These are phyloP conservation scores for Cossypha caffra DNA, from an alignment of 2,797 vertebrate species.

Conservation along the genomic window DNA sequence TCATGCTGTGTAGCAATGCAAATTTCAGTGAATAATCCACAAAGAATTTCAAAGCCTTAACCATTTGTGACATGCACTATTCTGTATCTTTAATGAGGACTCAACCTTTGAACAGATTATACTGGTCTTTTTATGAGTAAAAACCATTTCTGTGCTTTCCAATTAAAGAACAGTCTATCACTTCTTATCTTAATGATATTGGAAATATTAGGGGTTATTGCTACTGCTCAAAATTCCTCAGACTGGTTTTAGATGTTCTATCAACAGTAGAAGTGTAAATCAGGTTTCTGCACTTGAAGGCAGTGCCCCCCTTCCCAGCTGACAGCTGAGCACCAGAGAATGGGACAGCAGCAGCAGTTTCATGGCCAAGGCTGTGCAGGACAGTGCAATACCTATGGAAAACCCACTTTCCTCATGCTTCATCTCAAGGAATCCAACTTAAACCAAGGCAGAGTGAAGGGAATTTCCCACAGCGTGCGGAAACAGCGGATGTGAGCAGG, in stretches of 20 bases:
- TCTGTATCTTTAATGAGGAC: conserved; percentile 21
- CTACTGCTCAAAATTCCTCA: neutral
- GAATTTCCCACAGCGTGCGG: neutral
- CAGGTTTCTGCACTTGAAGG: neutral
- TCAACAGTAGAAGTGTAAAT: neutral
- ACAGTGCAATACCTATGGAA: neutral
- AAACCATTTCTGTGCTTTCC: neutral
- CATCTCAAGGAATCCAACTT: neutral
- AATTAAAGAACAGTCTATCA: neutral
- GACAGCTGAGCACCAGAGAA: neutral
- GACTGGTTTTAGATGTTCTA: neutral
- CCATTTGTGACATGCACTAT: conserved; percentile 26
- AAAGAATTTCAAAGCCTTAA: conserved; percentile 64
- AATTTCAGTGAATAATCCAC: conserved; percentile 66
- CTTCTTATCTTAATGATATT: neutral
- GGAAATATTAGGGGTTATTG: neutral
- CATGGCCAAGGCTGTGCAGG: neutral
- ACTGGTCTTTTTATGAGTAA: neutral
- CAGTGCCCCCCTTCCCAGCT: neutral
- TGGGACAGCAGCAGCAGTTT: neutral
- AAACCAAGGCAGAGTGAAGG: neutral
- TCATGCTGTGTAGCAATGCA: conserved; percentile 49
- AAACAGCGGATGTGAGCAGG: fast-evolving
- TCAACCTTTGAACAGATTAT: conserved; percentile 6
- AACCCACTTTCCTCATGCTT: neutral